Evolutionary conservation across 2,888 invertebrate genomes (phyloP), one percentile per base, ranked within the genome.

Genomic region (Drosophila nr. fundita): DNA sequence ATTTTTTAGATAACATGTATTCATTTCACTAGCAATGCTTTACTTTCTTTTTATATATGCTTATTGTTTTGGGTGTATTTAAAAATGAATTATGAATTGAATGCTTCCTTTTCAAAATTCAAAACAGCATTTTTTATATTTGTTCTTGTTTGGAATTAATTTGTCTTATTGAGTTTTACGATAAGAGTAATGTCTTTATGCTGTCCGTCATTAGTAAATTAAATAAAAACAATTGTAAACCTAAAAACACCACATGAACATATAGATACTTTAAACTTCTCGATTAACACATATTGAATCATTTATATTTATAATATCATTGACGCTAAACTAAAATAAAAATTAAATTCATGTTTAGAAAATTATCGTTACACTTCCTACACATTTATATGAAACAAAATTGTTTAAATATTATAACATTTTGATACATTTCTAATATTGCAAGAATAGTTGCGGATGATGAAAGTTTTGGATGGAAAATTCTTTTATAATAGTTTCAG

Each of bases 351-450:
- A 24, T 15, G 8, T 27, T 24, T 4, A 24, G 24, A 24, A 24
- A 45, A 27, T 45, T 45, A 45, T 24, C 45, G 7, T 45, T 42
- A 21, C 21, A 21, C 21, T 42, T 45, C 8, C 24, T 45, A 24
- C 45, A 45, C 45, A 58, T 67, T 45, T 38, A 55, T 50, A 70
- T 45, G 24, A 29, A 66, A 53, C 48, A 66, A 71, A 71, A 66
- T 60, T 24, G 73, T 36, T 57, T 38, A 53, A 65, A 45, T 24
- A 24, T 24, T 55, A 49, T 61, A 59, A 73, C 45, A 66, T 49
- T 62, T 59, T 36, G 21, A 36, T 73, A 65, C 64, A 61, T 61
- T 65, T 74, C 61, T 74, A 69, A 65, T 69, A 62, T 50, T 48
- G 30, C 32, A 59, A 48, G 48, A 55, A 50, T 58, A 61, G n/a